Base-by-base conservation (phyloP, 2,888 invertebrate species). In the Amphipyra berbera region DNA sequence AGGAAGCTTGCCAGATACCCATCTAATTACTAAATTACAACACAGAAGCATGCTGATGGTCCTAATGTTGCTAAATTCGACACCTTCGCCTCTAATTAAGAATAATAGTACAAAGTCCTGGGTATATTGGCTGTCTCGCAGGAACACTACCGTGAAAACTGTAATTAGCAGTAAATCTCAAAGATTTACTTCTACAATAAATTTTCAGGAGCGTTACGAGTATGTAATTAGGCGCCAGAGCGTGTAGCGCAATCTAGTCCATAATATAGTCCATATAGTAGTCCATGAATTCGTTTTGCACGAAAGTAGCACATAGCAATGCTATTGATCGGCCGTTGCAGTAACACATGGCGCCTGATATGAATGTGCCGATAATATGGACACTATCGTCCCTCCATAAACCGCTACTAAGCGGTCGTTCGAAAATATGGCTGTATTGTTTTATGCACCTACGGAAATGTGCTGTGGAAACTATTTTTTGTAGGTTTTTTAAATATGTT, bases 151-250 rank as follows among this genome's bases (percentile, higher is more conserved):
- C 49, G 59, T 61, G 62, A 27, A 56, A 71, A 68, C 52, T 45
- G 78, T 76, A 78, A 76, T 76, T 78, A 76, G 76, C 76, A 75
- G 76, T 78, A 76, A 78, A 76, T 78, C 78, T 71, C 45, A 65
- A 78, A 78, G 78, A 78, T 76, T 76, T 76, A 76, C 71, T 74
- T 65, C 62, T 59, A 71, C 68, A 56, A 76, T 76, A 75, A 68
- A 76, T 76, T 78, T 68, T 68, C 56, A 61, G 58, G 37, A 61
- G 61, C 56, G 59, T 72, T 78, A 63, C 75, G 64, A 64, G 68
- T 70, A 67, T 60, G 64, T 78, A 75, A 76, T 78, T 73, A 70
- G 70, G 49, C 56, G 55, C 54, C 50, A 54, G 56, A 67, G 52
- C 38, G 46, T 62, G 57, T 62, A 59, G 59, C 50, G 45, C 73